phyloP scores from a whole-genome alignment of 2,888 invertebrate genomes.

The Sepioteuthis lessoniana region DNA sequence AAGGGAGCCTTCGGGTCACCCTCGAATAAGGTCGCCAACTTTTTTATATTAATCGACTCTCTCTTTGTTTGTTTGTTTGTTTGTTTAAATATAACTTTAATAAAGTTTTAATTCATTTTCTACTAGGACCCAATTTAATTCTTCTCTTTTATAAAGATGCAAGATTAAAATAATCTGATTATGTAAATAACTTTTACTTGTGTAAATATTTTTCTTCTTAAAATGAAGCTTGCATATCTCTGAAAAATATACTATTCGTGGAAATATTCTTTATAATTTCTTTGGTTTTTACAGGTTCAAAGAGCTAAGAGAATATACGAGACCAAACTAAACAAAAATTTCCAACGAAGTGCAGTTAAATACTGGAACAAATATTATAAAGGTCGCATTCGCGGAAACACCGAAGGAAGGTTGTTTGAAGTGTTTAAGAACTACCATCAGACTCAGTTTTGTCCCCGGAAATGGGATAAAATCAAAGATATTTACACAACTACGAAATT shows the following conservation, averaged over 20 bases:
- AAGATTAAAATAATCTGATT: no score
- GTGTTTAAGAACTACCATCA: background rate
- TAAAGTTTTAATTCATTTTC: background rate
- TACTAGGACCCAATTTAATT: no score
- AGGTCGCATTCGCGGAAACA: background rate
- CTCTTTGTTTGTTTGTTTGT: no score
- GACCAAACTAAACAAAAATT: background rate
- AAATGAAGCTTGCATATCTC: background rate
- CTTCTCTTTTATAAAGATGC: no score
- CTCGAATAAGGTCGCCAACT: no score
- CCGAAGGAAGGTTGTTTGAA: background rate
- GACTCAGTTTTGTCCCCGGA: background rate
- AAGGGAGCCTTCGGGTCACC: no score
- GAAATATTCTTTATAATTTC: background rate
- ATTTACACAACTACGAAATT: background rate
- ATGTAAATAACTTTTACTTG: no score
- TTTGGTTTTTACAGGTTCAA: background rate
- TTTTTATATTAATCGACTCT: no score
- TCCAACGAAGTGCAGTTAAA: background rate
- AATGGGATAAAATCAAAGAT: background rate
- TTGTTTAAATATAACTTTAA: no score
- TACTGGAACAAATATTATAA: background rate
- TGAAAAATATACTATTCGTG: background rate
- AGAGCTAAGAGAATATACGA: background rate
- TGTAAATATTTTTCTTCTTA: background rate